Evolutionary conservation across 2,888 invertebrate genomes (phyloP), one percentile per base, ranked within the genome.

Genomic region (Congeria kusceri): DNA sequence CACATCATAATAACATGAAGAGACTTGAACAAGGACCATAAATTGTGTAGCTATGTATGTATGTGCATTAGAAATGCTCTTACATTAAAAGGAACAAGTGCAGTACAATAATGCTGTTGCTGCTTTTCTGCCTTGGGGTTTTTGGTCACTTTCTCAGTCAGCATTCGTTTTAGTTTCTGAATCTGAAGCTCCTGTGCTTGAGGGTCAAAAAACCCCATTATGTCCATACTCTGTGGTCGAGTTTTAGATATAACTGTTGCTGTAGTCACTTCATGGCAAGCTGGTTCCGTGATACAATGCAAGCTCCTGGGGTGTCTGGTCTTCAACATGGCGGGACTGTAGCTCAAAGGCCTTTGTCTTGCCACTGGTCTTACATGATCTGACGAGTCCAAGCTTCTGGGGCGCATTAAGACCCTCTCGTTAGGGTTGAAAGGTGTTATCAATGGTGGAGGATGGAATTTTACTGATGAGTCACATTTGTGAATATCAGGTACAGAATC

Each of bases 191-290:
- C 83, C 47, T 73, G 77, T 61, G 76, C 76, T 46, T 77, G 77
- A 1, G 47, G 58, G 49, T 83, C 79, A 61, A 74, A 77, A 25
- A 79, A 58, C 0, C 73, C 29, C 18, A 71, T 57, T 47, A 83
- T 57, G 44, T 83, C 83, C 77, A 83, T 74, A 67, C 83, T 83
- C 59, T 77, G 67, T 13, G 83, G 83, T 47, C 83, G 57, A 58
- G 70, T 66, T 57, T 64, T 66, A 23, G 11, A 25, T 7, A 39
- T 39, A 11, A 39, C 39, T n/a, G 65, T 28, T n/a, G n/a, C n/a
- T n/a, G n/a, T n/a, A n/a, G n/a, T n/a, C n/a, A n/a, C n/a, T 15
- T 28, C 18, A 44, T 29, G 53, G 23, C 44, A 20, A 25, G 56
- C 44, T 0, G 44, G 27, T 25, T 77, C 74, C 23, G 65, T 74